Evolutionary conservation across 2,888 invertebrate genomes (phyloP), one percentile per base, ranked within the genome.

Genomic region (Steinernema carpocapsae): DNA sequence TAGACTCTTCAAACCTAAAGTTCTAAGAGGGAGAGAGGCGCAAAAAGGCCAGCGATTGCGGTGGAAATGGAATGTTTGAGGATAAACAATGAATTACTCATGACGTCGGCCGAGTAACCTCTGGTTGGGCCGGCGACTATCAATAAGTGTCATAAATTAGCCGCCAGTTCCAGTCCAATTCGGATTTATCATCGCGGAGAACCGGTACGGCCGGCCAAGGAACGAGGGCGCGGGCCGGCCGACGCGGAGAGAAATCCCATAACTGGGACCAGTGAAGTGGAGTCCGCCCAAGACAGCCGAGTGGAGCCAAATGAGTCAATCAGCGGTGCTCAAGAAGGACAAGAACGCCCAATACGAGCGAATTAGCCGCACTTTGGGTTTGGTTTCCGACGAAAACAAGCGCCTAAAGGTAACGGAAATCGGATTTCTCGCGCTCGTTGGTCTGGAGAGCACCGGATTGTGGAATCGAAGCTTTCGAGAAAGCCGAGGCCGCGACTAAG

Each of bases 301-400:
- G 48, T 7, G 48, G 56, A 26, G 56, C 24, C 37, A 12, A 19
- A 24, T 12, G 56, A 56, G 56, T 56, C 56, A 56, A 56, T 17
- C 64, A 26, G 14, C 29, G 64, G 64, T 64, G 64, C 64, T 64
- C 64, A 19, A 32, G 64, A 14, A 26, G 64, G 29, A 22, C 26
- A 64, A 64, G 32, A 64, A 17, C 26, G 64, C 29, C 64, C 32
- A 64, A 64, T 37, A n/a, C 24, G 64, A 64, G 24, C 56, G 14
- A 56, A 56, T 56, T 56, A 56, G 56, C 12, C 64, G 64, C 32
- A 29, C 64, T 64, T 64, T 64, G 37, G 32, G 12, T 64, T 64
- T 64, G 64, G 64, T 17, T 10, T 64, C 26, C 29, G 17, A 26
- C 32, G 64, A 64, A 29, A 64, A 64, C 64, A 64, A 22, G 17